phyloP scores from a whole-genome alignment of 2,888 invertebrate genomes.

The Homarus gammarus region DNA sequence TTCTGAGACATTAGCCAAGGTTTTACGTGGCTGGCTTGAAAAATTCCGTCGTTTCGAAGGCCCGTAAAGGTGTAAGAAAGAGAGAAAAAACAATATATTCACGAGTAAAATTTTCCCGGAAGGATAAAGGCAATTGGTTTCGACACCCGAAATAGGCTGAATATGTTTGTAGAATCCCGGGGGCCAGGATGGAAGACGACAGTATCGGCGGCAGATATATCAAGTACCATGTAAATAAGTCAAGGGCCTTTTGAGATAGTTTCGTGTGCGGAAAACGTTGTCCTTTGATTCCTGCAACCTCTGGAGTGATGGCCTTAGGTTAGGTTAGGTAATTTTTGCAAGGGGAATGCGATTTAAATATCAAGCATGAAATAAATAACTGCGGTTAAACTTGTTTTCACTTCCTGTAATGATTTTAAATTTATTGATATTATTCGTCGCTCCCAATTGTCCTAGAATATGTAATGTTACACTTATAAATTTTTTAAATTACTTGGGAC shows the following conservation, averaged over 20 bases:
- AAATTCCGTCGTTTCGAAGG: not conserved
- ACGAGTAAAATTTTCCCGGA: not conserved
- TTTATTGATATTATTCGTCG: no score
- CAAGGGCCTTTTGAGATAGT: not conserved
- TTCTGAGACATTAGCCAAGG: not conserved
- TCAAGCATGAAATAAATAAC: not conserved
- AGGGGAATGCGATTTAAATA: no score
- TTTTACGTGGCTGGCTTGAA: not conserved
- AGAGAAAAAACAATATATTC: constrained; percentile 2
- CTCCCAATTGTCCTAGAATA: no score
- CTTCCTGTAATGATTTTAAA: no score
- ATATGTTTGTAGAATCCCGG: not conserved
- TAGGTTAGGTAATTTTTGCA: no score
- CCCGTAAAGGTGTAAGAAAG: not conserved
- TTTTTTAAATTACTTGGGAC: not conserved
- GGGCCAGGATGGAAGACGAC: not conserved
- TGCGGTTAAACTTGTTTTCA: constrained; percentile 16
- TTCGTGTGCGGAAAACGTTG: no score
- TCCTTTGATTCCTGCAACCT: no score
- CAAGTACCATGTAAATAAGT: not conserved
- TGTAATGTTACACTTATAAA: no score
- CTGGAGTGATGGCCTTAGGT: no score
- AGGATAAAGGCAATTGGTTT: not conserved
- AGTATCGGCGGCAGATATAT: not conserved
- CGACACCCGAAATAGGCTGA: constrained; percentile 12